phyloP scores from a whole-genome alignment of 2,113 vertebrate species.

The Bufo gargarizans region DNA sequence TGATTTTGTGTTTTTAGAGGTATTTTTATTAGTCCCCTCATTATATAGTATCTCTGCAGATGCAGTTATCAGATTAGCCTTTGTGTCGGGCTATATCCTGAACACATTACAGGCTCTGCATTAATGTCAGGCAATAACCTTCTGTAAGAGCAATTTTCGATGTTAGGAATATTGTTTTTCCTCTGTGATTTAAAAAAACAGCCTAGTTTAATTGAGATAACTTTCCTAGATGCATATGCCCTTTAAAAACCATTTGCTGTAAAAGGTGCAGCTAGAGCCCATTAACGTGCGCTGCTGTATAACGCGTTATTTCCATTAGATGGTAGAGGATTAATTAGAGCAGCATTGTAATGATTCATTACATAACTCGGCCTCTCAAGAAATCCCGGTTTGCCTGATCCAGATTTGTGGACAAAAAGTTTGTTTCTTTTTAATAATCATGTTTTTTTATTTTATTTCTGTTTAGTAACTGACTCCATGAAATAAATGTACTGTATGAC shows the following conservation, averaged over 20 bases:
- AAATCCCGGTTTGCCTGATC: slow-evolving; percentile 29
- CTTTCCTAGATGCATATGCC: slow-evolving; percentile 12
- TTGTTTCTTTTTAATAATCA: slow-evolving; percentile 4
- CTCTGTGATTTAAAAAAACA: background rate
- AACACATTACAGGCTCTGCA: background rate
- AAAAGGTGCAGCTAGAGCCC: background rate
- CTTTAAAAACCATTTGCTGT: slow-evolving; percentile 39
- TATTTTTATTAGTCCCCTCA: background rate
- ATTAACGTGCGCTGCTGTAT: background rate
- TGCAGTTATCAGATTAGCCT: background rate
- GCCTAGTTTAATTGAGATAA: slow-evolving; percentile 25
- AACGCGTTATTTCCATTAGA: slow-evolving; percentile 25
- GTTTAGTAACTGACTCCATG: background rate
- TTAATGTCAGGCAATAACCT: background rate
- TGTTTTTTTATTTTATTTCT: background rate
- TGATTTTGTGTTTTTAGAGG: too few species aligned
- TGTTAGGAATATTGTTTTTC: background rate
- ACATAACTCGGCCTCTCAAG: background rate
- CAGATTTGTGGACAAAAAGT: background rate
- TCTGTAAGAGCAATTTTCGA: background rate
- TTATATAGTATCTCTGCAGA: background rate
- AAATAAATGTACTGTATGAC: too few species aligned
- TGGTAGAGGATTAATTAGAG: slow-evolving; percentile 12
- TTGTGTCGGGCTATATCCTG: background rate
- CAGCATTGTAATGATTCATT: slow-evolving; percentile 14